Evolutionary conservation across 2,113 vertebrate genomes (phyloP).

Genomic region (Leptobrachium ailaonicum): DNA sequence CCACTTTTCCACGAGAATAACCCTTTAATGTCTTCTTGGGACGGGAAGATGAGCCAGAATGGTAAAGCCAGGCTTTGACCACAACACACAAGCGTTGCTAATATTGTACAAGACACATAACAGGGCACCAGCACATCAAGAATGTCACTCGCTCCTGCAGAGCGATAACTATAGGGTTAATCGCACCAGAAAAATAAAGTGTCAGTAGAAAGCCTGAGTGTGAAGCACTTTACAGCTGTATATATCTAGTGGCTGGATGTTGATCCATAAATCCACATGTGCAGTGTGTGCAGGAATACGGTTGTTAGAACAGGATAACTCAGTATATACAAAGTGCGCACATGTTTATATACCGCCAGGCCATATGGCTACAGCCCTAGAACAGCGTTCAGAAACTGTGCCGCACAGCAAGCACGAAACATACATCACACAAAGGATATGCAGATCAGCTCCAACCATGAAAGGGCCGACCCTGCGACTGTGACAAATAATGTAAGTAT

Average conservation of each 20-base stretch:
- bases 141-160: too few species aligned
- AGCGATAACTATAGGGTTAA: neutral
- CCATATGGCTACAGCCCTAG: neutral
- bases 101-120: too few species aligned
- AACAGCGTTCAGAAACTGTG: neutral
- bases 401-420: neutral
- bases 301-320: neutral
- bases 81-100: too few species aligned
- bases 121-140: too few species aligned
- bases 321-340: slow-evolving; percentile 5
- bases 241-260: neutral
- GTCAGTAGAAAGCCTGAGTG: neutral
- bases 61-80: too few species aligned
- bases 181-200: neutral
- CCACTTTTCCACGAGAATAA: too few species aligned
- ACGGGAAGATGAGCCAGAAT: too few species aligned
- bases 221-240: neutral
- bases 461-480: neutral
- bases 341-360: slow-evolving; percentile 25
- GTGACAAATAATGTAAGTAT: too few species aligned
- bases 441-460: neutral
- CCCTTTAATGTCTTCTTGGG: too few species aligned
- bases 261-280: neutral
- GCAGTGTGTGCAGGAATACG: neutral
- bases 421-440: slow-evolving; percentile 7